A percentile compares a stretch with the other conserved stretches of the same genome.
These are phyloP conservation scores for Erebia aethiops DNA, from an alignment of 2,888 invertebrate species.

Conservation along the genomic window DNA sequence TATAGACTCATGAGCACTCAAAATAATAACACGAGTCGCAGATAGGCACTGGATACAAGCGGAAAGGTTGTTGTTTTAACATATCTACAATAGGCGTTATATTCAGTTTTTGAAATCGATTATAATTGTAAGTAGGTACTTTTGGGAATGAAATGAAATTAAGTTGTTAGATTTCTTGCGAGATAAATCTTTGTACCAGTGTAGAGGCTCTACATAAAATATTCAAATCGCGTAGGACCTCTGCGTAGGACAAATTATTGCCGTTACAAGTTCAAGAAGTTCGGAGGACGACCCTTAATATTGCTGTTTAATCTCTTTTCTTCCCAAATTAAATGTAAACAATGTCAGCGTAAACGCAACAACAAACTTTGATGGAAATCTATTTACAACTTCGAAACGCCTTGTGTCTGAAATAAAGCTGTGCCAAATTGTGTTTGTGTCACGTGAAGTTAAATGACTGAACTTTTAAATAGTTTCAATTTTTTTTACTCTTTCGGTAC, in stretches of 20 bases:
- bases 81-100: no score
- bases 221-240: slow-evolving; percentile 32
- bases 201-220: slow-evolving; percentile 28
- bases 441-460: slow-evolving; percentile 11
- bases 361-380: slow-evolving; percentile 39
- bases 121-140: no score
- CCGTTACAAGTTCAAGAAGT: slow-evolving; percentile 33
- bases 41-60: no score
- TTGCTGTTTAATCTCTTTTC: slow-evolving; percentile 37
- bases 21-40: no score
- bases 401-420: slow-evolving; percentile 19
- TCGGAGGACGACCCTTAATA: slow-evolving; percentile 31
- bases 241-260: slow-evolving; percentile 25
- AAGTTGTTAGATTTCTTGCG: not conserved
- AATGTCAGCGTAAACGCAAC: slow-evolving; percentile 37
- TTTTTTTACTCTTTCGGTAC: no score
- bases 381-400: slow-evolving; percentile 28
- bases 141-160: no score
- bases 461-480: not conserved
- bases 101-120: no score
- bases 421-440: slow-evolving; percentile 12
- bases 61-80: no score
- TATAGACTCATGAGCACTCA: no score
- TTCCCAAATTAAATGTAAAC: slow-evolving; percentile 40
- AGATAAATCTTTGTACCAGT: not conserved